phyloP scores from a whole-genome alignment of 2,888 invertebrate genomes.

The Ormyrus pomaceus region DNA sequence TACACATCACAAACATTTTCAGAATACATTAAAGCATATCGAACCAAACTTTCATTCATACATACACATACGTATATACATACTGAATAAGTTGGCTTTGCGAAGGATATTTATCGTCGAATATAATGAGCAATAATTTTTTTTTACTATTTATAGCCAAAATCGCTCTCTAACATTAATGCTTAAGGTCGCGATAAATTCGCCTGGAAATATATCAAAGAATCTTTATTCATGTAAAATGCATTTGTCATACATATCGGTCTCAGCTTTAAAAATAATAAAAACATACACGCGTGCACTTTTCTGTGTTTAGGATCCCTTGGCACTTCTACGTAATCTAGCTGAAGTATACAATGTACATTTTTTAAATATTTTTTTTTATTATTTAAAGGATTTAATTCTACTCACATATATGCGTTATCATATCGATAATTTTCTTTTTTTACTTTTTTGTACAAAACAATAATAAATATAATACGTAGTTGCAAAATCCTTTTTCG shows the following conservation, averaged over 20 bases:
- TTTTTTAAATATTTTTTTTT: constrained; percentile 35
- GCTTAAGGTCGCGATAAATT: constrained; percentile 22
- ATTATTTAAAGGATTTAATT: constrained; percentile 36
- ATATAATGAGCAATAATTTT: constrained; percentile 54
- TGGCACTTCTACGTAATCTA: constrained; percentile 14
- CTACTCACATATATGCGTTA: constrained; percentile 4
- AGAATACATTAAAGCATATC: constrained; percentile 50
- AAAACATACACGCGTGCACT: constrained; percentile 25
- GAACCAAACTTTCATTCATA: not conserved
- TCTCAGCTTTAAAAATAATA: constrained; percentile 51
- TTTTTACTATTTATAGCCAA: constrained; percentile 46
- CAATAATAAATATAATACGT: constrained; percentile 8
- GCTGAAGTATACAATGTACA: constrained; percentile 22
- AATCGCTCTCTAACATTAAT: constrained; percentile 51
- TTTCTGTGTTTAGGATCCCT: constrained; percentile 31
- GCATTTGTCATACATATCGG: constrained; percentile 46
- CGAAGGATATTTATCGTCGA: constrained; percentile 21
- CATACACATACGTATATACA: not conserved
- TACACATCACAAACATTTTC: constrained; percentile 29
- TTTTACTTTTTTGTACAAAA: constrained; percentile 36
- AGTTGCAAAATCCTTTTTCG: constrained; percentile 26
- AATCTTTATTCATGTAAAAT: constrained; percentile 36
- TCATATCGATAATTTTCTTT: constrained; percentile 20
- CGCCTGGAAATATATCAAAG: constrained; percentile 34
- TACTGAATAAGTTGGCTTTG: constrained; percentile 5